Evolutionary conservation across 2,113 vertebrate genomes (phyloP).

Genomic region (Hystrix brachyura): DNA sequence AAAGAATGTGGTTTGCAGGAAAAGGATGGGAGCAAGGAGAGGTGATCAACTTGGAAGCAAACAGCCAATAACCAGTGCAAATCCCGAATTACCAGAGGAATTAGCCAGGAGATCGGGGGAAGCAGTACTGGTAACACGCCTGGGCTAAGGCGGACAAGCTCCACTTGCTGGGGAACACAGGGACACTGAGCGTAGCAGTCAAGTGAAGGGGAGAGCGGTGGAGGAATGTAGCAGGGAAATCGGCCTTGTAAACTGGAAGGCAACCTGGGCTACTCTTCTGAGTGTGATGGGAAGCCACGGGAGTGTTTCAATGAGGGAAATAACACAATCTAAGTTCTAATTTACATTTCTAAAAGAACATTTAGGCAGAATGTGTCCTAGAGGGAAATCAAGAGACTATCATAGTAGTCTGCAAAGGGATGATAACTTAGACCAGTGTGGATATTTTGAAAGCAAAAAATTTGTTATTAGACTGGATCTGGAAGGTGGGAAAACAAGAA

Average conservation of each 20-base stretch:
- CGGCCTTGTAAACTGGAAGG: neutral
- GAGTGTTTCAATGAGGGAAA: neutral
- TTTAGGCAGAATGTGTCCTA: neutral
- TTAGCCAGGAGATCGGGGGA: neutral
- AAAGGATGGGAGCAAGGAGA: neutral
- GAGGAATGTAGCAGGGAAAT: neutral
- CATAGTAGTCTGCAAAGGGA: neutral
- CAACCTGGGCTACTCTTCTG: neutral
- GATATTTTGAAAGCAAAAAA: neutral
- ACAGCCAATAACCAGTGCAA: neutral
- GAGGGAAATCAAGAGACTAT: neutral
- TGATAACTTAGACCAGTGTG: neutral
- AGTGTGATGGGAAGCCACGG: neutral
- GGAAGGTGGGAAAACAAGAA: neutral
- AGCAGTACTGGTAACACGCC: neutral
- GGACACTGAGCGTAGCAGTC: rapidly evolving
- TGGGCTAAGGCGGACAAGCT: neutral
- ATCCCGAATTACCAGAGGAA: neutral
- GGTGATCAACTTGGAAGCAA: neutral
- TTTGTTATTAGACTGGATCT: neutral
- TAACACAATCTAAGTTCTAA: neutral
- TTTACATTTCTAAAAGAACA: neutral
- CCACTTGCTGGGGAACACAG: neutral
- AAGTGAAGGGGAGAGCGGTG: rapidly evolving
- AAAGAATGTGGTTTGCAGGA: neutral